A percentile compares a stretch with the other conserved stretches of the same genome.
phyloP scores from a whole-genome alignment of 1,140 invertebrate species.

The Cherax destructor region DNA sequence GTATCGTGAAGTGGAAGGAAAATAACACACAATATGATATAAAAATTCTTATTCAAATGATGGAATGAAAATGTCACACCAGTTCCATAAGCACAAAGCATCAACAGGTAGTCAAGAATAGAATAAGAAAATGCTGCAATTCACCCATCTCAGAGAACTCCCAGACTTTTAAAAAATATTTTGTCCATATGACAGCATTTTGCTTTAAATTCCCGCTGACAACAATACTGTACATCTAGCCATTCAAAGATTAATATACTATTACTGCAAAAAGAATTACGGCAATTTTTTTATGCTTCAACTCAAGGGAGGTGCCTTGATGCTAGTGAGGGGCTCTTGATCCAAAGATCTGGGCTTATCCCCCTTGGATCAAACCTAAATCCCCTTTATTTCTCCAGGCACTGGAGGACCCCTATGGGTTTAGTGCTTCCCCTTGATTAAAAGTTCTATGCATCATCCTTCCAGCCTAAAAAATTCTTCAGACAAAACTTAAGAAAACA shows the following conservation, averaged over 20 bases:
- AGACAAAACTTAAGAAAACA: background rate
- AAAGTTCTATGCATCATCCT: background rate
- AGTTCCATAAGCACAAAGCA: background rate
- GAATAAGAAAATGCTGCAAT: slow-evolving; percentile 10
- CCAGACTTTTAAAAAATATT: background rate
- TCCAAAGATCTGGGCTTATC: too few species aligned
- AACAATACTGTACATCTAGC: background rate
- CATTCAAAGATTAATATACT: background rate
- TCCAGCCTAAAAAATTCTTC: background rate
- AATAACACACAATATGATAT: background rate
- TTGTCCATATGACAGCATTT: background rate
- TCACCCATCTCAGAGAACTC: background rate
- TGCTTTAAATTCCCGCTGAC: background rate
- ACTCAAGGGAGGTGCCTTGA: too few species aligned
- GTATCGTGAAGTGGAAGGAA: background rate
- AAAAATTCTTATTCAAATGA: slow-evolving; percentile 17
- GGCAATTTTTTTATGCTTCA: background rate
- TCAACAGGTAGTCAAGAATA: slow-evolving; percentile 6
- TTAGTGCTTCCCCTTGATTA: too few species aligned
- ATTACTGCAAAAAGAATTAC: background rate
- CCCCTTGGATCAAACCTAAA: too few species aligned
- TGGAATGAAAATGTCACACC: slow-evolving; percentile 4
- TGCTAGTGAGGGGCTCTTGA: too few species aligned
- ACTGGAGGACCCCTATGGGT: too few species aligned
- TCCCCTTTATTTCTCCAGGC: too few species aligned